Evolutionary conservation across 2,888 invertebrate species (phyloP).

Genomic region (Temnothorax unifasciatus): DNA sequence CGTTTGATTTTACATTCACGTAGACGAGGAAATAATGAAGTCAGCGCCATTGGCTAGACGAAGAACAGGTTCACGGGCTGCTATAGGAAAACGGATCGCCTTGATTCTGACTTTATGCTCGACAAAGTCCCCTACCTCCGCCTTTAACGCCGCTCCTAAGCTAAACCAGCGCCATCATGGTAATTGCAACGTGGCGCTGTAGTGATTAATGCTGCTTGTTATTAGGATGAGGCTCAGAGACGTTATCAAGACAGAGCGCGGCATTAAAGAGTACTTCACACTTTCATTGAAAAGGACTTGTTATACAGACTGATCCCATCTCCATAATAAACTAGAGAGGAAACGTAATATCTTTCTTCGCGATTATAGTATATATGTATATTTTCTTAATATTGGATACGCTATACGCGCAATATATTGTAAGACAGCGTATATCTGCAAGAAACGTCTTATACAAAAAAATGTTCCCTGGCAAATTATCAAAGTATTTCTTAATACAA

Average conservation of each 20-base stretch:
- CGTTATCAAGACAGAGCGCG: constrained; percentile 72
- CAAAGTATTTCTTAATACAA: not conserved
- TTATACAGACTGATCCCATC: constrained; percentile 12
- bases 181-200: constrained; percentile 80
- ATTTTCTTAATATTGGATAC: not conserved
- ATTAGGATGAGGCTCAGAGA: constrained; percentile 80
- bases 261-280: constrained; percentile 73
- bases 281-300: constrained; percentile 41
- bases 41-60: constrained; percentile 5
- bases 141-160: constrained; percentile 60
- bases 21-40: constrained; percentile 32
- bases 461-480: not conserved
- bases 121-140: constrained; percentile 62
- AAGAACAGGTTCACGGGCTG: constrained; percentile 36
- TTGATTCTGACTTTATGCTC: constrained; percentile 73
- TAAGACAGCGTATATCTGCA: not conserved
- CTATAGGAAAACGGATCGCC: constrained; percentile 63
- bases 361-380: not conserved
- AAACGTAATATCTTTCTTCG: not conserved
- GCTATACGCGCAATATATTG: not conserved
- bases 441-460: not conserved
- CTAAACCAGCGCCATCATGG: constrained; percentile 78
- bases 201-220: constrained; percentile 82
- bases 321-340: not conserved
- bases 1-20: not conserved